A percentile compares a stretch with the other conserved stretches of the same genome.
phyloP scores from a whole-genome alignment of 2,797 vertebrate genomes.

The Ataeniobius toweri region DNA sequence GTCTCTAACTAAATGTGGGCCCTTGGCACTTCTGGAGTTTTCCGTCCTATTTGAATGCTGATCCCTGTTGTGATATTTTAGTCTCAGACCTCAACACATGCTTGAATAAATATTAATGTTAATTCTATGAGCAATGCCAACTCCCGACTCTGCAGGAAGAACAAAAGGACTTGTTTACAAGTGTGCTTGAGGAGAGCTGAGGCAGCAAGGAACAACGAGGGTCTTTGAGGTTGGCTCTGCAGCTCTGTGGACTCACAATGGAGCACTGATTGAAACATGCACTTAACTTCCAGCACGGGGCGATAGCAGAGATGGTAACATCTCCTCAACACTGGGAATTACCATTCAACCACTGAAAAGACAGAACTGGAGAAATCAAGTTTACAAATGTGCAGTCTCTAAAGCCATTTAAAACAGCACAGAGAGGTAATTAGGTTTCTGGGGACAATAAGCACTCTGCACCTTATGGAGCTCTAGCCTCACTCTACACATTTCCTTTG shows the following conservation, averaged over 20 bases:
- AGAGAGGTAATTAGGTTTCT: slow-evolving; percentile 78
- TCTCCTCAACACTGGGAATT: slow-evolving; percentile 37
- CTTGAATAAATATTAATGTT: slow-evolving; percentile 76
- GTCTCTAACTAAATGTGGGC: too few relatives aligned
- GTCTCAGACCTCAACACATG: slow-evolving; percentile 48
- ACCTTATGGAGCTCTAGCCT: slow-evolving; percentile 56
- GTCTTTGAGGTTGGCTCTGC: slow-evolving; percentile 44
- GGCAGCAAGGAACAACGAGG: slow-evolving; percentile 25
- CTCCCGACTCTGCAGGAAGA: slow-evolving; percentile 55
- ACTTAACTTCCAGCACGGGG: slow-evolving; percentile 53
- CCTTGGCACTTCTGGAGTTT: slow-evolving; percentile 7
- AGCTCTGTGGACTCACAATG: slow-evolving; percentile 64
- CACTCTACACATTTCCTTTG: slow-evolving; percentile 64
- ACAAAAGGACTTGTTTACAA: slow-evolving; percentile 75
- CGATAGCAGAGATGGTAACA: slow-evolving; percentile 15
- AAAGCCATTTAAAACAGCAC: slow-evolving; percentile 71
- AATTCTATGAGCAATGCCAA: slow-evolving; percentile 56
- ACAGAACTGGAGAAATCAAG: slow-evolving; percentile 55
- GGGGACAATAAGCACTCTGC: slow-evolving; percentile 75
- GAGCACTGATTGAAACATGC: slow-evolving; percentile 75
- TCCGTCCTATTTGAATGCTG: slow-evolving; percentile 49
- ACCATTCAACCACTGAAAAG: slow-evolving; percentile 35
- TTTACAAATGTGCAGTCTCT: slow-evolving; percentile 60
- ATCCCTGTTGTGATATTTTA: slow-evolving; percentile 21
- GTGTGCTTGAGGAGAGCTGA: slow-evolving; percentile 46